Evolutionary conservation across 1,140 invertebrate genomes (phyloP), one percentile per base, ranked within the genome.

Genomic region (Drosophila miranda): DNA sequence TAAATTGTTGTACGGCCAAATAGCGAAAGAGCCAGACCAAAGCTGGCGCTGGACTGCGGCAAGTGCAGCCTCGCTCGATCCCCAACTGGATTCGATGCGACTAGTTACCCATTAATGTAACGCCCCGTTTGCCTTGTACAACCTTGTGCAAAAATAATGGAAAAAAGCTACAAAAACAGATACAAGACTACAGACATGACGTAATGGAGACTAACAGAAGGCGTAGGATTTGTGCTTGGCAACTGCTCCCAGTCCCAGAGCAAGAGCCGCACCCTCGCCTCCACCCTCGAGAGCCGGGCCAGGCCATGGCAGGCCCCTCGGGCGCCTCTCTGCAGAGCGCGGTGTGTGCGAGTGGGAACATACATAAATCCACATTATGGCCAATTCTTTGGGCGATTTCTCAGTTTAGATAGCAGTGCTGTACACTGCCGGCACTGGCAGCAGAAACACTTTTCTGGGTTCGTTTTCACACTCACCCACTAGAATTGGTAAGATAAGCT

Each of bases 121-220:
- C 69, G 78, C 86, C 84, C 74, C 67, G 84, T 84, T 89, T 84
- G 77, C 84, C 86, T 89, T 89, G 84, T 83, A 75, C 84, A 89
- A 81, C 84, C 84, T 89, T 89, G 75, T 75, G 81, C 81, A 49
- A 60, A 82, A 80, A 70, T 11, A 42, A 52, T 11, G 7, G 6
- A 16, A 48, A 38, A 54, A 43, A 45, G 34, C 34, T 38, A 13
- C 3, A 48, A 61, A 54, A 49, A 50, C 44, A 67, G 53, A 34
- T 54, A 62, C 52, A 51, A 68, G 19, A 38, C 45, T 51, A 56
- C 49, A 62, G 61, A 80, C 42, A 70, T 86, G 81, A 86, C 74
- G 81, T 81, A 86, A 84, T 77, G 67, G 64, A 42, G 49, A 57
- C 44, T 19, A 52, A 46, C 44, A 77, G 38, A 51, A 78, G 87